These are phyloP conservation scores for Tribolium madens DNA, from an alignment of 1,140 invertebrate genomes.

Conservation along the genomic window DNA sequence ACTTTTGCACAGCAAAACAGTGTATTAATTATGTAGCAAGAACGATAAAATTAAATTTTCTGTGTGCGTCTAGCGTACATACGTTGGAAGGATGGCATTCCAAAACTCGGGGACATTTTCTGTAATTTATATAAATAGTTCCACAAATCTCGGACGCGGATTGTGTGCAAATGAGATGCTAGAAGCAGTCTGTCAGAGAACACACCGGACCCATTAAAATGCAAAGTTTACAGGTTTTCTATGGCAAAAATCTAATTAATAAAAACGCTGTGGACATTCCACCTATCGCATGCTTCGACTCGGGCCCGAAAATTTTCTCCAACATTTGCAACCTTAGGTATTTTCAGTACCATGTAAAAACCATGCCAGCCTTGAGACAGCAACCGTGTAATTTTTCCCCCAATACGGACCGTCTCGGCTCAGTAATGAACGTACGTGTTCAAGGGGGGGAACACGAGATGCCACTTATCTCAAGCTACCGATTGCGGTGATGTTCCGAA, in stretches of 20 bases:
- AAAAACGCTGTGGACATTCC: conserved; percentile 17
- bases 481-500: conserved; percentile 34
- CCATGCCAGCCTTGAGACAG: conserved; percentile 22
- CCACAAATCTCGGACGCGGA: conserved; percentile 54
- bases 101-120: conserved; percentile 46
- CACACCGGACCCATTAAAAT: conserved; percentile 54
- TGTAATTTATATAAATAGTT: conserved; percentile 55
- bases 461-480: conserved; percentile 56
- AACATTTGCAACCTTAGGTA: background rate
- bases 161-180: conserved; percentile 58
- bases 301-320: background rate
- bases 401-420: conserved; percentile 20
- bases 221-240: conserved; percentile 46
- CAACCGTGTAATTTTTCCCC: conserved; percentile 30
- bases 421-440: conserved; percentile 58
- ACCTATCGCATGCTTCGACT: conserved; percentile 1
- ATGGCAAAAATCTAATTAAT: conserved; percentile 35
- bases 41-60: conserved; percentile 20
- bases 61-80: too few relatives aligned
- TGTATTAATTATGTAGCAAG: conserved; percentile 19
- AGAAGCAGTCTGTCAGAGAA: conserved; percentile 54
- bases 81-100: conserved; percentile 35
- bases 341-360: conserved; percentile 9
- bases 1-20: background rate
- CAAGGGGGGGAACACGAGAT: conserved; percentile 57